These are phyloP conservation scores for Gymnothorax javanicus DNA, from an alignment of 2,797 vertebrate species.

Conservation along the genomic window DNA sequence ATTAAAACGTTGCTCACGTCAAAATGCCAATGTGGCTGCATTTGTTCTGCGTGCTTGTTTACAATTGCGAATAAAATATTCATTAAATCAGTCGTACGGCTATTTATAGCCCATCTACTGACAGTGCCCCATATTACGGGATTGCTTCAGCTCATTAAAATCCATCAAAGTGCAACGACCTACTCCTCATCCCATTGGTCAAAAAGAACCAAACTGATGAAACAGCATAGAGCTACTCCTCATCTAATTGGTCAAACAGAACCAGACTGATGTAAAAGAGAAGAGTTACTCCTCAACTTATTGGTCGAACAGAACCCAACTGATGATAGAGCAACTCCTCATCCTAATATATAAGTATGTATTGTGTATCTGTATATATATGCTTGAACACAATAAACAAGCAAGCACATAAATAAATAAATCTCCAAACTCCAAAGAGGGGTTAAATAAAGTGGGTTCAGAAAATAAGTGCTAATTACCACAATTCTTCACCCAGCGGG, in stretches of 20 bases:
- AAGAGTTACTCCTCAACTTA: too few species aligned
- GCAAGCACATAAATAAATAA: neutral
- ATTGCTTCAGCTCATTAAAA: neutral
- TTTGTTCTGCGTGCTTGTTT: slow-evolving; percentile 18
- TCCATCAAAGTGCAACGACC: neutral
- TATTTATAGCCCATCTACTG: slow-evolving; percentile 15
- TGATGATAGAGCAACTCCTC: neutral
- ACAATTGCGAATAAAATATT: slow-evolving; percentile 6
- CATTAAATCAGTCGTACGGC: neutral
- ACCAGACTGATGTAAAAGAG: neutral
- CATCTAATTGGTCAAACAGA: neutral
- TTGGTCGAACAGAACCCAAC: neutral
- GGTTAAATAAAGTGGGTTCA: too few species aligned
- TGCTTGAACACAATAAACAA: neutral
- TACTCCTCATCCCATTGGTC: neutral
- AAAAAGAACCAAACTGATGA: too few species aligned
- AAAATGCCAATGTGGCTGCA: slow-evolving; percentile 23
- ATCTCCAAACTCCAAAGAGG: too few species aligned
- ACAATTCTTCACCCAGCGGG: too few species aligned
- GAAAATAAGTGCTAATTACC: too few species aligned
- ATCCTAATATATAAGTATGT: too few species aligned
- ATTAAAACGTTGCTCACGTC: slow-evolving; percentile 20
- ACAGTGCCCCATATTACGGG: neutral
- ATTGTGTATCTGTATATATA: neutral
- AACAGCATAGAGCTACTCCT: too few species aligned